Evolutionary conservation across 1,140 invertebrate genomes (phyloP).

Genomic region (Tachypleus tridentatus): DNA sequence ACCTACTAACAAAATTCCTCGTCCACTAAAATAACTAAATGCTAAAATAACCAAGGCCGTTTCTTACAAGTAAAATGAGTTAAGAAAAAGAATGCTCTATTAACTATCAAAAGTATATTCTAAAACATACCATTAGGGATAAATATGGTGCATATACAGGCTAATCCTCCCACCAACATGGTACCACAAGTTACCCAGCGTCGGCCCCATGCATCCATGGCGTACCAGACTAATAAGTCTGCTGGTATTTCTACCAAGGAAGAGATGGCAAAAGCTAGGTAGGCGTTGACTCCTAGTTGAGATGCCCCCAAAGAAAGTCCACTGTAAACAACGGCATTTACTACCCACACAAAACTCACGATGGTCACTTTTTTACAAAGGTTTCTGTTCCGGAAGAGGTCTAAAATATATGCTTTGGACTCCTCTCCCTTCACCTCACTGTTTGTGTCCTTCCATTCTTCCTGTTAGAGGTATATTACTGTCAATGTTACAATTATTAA

Average conservation of each 20-base stretch:
- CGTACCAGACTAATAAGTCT: slow-evolving; percentile 24
- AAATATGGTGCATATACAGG: slow-evolving; percentile 31
- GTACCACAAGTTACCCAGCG: slow-evolving; percentile 37
- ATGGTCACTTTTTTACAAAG: neutral
- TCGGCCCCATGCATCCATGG: slow-evolving; percentile 50
- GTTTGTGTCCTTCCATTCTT: too few species aligned
- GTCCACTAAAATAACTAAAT: too few species aligned
- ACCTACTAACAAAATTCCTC: too few species aligned
- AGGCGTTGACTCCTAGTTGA: slow-evolving; percentile 31
- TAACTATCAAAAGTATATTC: neutral
- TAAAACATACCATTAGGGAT: neutral
- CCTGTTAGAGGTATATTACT: too few species aligned
- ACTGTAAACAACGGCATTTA: slow-evolving; percentile 25
- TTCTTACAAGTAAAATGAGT: too few species aligned
- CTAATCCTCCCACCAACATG: slow-evolving; percentile 42
- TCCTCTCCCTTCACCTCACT: too few species aligned
- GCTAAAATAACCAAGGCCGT: too few species aligned
- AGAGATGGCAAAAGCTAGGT: slow-evolving; percentile 54
- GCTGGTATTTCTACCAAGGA: slow-evolving; percentile 54
- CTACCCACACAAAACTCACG: slow-evolving; percentile 17
- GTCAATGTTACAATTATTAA: too few species aligned
- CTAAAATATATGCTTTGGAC: neutral
- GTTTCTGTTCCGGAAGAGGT: slow-evolving; percentile 1
- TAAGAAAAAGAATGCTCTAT: neutral
- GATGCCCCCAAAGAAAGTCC: slow-evolving; percentile 24